Percentiles rank a stretch among this genome's conserved stretches.
phyloP scores from a whole-genome alignment of 2,797 vertebrate genomes.

The Cuniculus paca region DNA sequence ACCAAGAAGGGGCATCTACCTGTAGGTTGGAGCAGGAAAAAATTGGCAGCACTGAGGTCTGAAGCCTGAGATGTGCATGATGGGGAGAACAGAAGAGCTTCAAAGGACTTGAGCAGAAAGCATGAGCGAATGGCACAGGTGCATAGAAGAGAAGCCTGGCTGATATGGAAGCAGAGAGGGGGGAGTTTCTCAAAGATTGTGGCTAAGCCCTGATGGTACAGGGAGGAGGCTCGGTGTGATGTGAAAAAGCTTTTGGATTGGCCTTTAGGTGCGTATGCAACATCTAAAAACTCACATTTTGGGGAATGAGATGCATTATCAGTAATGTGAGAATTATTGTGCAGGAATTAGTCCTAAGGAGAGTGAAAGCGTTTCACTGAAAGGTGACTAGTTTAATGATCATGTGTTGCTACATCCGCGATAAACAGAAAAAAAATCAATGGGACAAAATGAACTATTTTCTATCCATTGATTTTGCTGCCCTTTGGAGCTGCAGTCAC shows the following conservation, averaged over 20 bases:
- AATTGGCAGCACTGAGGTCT: background rate
- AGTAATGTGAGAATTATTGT: conserved; percentile 10
- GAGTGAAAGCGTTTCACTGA: conserved; percentile 40
- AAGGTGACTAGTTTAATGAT: conserved; percentile 46
- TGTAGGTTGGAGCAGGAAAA: background rate
- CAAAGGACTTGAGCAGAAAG: background rate
- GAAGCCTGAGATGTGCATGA: background rate
- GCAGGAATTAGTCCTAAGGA: conserved; percentile 6
- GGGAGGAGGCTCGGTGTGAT: background rate
- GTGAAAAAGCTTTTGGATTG: background rate
- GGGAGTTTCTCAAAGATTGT: background rate
- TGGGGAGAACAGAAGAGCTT: background rate
- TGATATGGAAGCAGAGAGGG: no score
- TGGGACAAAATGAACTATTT: conserved; percentile 72
- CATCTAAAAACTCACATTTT: background rate
- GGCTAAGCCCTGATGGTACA: background rate
- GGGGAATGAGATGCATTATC: background rate
- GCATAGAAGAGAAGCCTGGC: background rate
- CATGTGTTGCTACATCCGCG: background rate
- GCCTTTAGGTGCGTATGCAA: background rate
- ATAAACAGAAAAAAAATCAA: conserved; percentile 69
- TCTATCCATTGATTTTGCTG: conserved; percentile 72
- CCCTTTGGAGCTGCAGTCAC: conserved; percentile 28
- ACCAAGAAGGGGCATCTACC: background rate
- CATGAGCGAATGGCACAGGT: background rate